phyloP scores from a whole-genome alignment of 2,113 vertebrate genomes.

The Petromus typicus region DNA sequence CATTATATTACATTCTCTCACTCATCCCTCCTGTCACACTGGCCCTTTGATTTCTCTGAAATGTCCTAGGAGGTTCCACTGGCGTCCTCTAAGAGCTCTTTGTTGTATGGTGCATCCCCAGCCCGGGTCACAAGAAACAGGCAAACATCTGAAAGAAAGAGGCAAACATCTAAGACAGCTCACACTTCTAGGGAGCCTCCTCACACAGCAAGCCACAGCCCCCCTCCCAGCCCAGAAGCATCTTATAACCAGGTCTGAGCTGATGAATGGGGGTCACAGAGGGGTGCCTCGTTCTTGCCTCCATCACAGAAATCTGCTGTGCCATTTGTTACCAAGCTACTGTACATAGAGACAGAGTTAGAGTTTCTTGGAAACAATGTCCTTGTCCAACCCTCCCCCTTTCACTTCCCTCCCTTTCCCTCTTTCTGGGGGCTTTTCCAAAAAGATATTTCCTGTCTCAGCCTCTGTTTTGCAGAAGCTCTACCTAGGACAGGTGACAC shows the following conservation, averaged over 20 bases:
- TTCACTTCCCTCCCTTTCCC: neutral
- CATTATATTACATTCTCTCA: neutral
- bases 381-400: too few relatives aligned
- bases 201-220: neutral
- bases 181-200: neutral
- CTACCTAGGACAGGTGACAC: neutral
- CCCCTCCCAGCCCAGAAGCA: neutral
- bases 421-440: neutral
- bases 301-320: neutral
- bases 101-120: neutral
- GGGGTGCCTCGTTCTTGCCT: neutral
- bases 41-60: neutral
- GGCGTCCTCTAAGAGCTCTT: neutral
- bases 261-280: neutral
- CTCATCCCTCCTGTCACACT: neutral
- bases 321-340: accelerated
- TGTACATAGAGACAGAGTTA: neutral
- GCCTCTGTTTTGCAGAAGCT: neutral
- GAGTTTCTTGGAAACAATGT: neutral
- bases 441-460: neutral
- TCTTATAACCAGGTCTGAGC: neutral
- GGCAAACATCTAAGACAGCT: too few relatives aligned
- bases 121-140: neutral
- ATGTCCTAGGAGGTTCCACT: neutral
- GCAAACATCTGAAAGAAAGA: too few relatives aligned